phyloP scores from a whole-genome alignment of 2,113 vertebrate species.

The Piaya cayana region DNA sequence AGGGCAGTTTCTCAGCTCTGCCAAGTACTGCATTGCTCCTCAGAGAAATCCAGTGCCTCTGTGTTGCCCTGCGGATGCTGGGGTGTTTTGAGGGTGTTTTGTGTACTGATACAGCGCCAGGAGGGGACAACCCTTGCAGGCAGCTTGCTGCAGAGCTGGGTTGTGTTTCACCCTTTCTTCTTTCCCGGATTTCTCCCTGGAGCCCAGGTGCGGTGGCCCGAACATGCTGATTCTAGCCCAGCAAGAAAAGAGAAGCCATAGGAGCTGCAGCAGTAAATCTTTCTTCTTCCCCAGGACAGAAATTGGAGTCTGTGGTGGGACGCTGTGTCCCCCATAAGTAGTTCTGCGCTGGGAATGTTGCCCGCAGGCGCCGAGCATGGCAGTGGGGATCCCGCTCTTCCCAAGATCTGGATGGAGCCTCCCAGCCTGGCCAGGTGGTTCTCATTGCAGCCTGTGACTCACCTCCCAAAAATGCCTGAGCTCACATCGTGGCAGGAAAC shows the following conservation, averaged over 20 bases:
- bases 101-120: accelerated
- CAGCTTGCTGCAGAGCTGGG: background rate
- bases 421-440: conserved; percentile 6
- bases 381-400: background rate
- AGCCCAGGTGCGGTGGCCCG: background rate
- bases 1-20: background rate
- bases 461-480: conserved; percentile 1
- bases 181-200: background rate
- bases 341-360: background rate
- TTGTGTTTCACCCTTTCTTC: background rate
- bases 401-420: background rate
- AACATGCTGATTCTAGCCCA: accelerated
- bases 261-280: background rate
- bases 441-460: conserved; percentile 37
- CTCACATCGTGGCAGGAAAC: conserved; percentile 39
- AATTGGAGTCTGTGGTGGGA: background rate
- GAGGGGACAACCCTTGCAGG: background rate
- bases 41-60: background rate
- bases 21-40: background rate
- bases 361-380: background rate
- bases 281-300: background rate
- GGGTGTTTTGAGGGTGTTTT: background rate
- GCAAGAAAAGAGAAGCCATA: background rate
- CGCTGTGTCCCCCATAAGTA: background rate
- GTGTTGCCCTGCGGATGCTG: accelerated